phyloP scores from a whole-genome alignment of 2,113 vertebrate species.

The Ascaphus truei region DNA sequence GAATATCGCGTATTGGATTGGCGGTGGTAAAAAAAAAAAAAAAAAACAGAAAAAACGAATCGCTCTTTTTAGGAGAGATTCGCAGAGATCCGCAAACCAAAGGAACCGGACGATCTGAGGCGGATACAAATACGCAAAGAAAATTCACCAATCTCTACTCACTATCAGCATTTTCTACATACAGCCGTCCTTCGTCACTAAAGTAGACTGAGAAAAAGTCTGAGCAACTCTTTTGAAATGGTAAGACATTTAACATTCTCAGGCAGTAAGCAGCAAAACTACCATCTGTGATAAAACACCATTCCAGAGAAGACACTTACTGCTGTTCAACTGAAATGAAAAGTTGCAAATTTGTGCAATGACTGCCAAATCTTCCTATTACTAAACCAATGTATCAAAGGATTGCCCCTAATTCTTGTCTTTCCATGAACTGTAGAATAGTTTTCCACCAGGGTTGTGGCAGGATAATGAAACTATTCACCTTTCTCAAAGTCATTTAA shows the following conservation, averaged over 20 bases:
- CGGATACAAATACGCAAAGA: too few species aligned
- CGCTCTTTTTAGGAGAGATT: too few species aligned
- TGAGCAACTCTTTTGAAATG: neutral
- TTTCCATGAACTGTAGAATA: constrained; percentile 16
- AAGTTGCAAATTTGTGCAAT: neutral
- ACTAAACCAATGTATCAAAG: constrained; percentile 6
- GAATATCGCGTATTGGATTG: too few species aligned
- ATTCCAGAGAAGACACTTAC: neutral
- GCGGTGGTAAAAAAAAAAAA: too few species aligned
- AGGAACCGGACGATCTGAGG: too few species aligned
- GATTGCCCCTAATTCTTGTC: constrained; percentile 20
- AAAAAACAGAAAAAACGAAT: too few species aligned
- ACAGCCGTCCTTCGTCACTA: too few species aligned
- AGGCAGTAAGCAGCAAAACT: neutral
- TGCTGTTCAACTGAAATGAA: neutral
- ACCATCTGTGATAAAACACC: neutral
- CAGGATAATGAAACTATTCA: constrained; percentile 29
- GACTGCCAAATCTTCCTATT: neutral
- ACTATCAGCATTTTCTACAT: too few species aligned
- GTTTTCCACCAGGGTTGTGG: constrained; percentile 16
- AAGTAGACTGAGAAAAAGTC: neutral
- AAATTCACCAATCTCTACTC: too few species aligned
- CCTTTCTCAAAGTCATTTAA: constrained; percentile 34
- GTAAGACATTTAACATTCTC: neutral
- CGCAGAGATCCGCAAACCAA: too few species aligned